Evolutionary conservation across 1,140 invertebrate genomes (phyloP).

Genomic region (Meloidogyne exigua): DNA sequence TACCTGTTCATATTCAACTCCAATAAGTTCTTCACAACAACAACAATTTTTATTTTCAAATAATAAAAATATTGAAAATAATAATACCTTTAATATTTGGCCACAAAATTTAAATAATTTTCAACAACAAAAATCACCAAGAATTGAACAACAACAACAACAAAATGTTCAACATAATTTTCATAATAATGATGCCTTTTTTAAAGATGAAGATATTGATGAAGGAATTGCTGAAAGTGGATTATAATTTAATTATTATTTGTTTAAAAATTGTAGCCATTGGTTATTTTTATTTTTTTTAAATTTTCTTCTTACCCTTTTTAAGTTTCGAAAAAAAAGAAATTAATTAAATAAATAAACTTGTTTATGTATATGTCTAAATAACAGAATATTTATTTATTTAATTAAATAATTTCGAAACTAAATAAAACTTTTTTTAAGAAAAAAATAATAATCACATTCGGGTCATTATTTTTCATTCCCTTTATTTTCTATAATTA

Average conservation of each 20-base stretch:
- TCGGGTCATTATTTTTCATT: not conserved
- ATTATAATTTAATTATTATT: constrained; percentile 29
- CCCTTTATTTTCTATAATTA: no score
- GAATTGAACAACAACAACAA: constrained; percentile 33
- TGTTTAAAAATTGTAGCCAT: not conserved
- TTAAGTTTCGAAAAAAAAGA: no score
- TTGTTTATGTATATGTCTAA: no score
- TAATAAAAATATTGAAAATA: not conserved
- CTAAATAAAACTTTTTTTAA: not conserved
- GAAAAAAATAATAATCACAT: not conserved
- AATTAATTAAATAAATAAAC: no score
- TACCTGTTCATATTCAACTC: not conserved
- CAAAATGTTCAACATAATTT: constrained; percentile 47
- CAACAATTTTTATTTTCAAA: not conserved
- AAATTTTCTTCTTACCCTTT: not conserved
- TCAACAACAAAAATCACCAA: constrained; percentile 1
- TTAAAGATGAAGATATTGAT: constrained; percentile 52
- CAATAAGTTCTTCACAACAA: not conserved
- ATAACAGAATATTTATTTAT: no score
- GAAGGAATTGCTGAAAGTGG: constrained; percentile 60
- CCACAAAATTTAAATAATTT: not conserved
- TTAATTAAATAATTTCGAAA: no score
- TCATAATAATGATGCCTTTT: constrained; percentile 58
- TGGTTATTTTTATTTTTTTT: not conserved
- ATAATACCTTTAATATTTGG: constrained; percentile 10